Conservation (phyloP, 2,113 vertebrate genomes). For the Paraplagusia blochii region DNA sequence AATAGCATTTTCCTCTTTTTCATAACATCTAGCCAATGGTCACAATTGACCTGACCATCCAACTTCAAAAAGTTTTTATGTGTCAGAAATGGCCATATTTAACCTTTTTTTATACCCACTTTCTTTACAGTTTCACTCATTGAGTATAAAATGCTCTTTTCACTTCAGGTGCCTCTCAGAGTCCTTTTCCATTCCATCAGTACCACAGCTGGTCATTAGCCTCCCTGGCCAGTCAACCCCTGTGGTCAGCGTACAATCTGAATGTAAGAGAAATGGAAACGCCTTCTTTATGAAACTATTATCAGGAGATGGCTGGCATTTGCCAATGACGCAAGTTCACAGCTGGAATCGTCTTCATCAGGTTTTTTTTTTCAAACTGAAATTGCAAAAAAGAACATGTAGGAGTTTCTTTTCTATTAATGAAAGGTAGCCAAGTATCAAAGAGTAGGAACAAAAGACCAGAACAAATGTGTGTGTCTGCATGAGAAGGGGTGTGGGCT, state of each 20-base stretch:
- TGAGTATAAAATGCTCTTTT: conserved; percentile 17
- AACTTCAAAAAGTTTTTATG: too few relatives aligned
- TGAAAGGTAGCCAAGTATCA: conserved; percentile 10
- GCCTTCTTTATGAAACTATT: conserved; percentile 39
- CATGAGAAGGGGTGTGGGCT: not conserved
- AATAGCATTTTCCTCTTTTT: too few relatives aligned
- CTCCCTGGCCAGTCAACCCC: conserved; percentile 19
- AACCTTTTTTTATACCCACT: not conserved
- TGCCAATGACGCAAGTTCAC: conserved; percentile 68
- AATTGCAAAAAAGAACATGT: conserved; percentile 26
- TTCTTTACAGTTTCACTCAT: not conserved
- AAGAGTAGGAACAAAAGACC: conserved; percentile 21
- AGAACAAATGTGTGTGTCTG: conserved; percentile 1
- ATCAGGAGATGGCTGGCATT: conserved; percentile 63
- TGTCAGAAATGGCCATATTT: not conserved
- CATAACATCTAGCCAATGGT: too few relatives aligned
- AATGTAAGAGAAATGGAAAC: conserved; percentile 30
- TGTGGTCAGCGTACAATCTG: conserved; percentile 21
- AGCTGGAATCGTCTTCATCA: conserved; percentile 51
- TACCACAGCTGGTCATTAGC: conserved; percentile 46
- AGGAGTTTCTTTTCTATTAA: conserved; percentile 7
- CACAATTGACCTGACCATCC: too few relatives aligned
- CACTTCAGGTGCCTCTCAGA: conserved; percentile 4
- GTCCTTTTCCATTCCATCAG: conserved; percentile 12
- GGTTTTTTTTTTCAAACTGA: conserved; percentile 50